Conservation (phyloP, 2,113 vertebrate species). For the Abramis brama region DNA sequence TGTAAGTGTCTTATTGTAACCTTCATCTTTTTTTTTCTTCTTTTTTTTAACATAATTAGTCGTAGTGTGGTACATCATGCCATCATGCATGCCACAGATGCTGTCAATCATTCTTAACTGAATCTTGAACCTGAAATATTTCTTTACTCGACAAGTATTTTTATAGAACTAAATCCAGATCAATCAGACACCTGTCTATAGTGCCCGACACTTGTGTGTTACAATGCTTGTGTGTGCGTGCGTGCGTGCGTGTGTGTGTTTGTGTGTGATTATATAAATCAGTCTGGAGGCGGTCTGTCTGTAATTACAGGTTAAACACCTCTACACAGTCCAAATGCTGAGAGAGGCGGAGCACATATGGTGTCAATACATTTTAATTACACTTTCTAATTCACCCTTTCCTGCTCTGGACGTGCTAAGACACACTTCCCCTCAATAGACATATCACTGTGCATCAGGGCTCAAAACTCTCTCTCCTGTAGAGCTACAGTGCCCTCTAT, state of each 20-base stretch:
- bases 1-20: too few species aligned
- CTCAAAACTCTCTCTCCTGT: constrained; percentile 17
- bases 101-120: background rate
- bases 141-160: background rate
- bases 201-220: background rate
- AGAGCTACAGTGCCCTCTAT: constrained; percentile 71
- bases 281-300: constrained; percentile 47
- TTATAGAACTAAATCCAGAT: background rate
- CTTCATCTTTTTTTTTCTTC: too few species aligned
- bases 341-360: constrained; percentile 77
- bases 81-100: background rate
- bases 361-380: constrained; percentile 89
- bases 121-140: background rate
- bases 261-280: constrained; percentile 50
- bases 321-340: constrained; percentile 46
- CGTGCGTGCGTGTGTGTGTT: constrained; percentile 37
- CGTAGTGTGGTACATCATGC: too few species aligned
- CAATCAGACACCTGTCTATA: background rate
- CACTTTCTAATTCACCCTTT: constrained; percentile 86
- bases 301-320: constrained; percentile 59
- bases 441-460: background rate
- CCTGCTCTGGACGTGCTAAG: constrained; percentile 80
- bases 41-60: too few species aligned
- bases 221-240: too few species aligned
- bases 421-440: constrained; percentile 65